Base-by-base conservation (phyloP, 2,113 vertebrate species). In the Pimephales promelas region DNA sequence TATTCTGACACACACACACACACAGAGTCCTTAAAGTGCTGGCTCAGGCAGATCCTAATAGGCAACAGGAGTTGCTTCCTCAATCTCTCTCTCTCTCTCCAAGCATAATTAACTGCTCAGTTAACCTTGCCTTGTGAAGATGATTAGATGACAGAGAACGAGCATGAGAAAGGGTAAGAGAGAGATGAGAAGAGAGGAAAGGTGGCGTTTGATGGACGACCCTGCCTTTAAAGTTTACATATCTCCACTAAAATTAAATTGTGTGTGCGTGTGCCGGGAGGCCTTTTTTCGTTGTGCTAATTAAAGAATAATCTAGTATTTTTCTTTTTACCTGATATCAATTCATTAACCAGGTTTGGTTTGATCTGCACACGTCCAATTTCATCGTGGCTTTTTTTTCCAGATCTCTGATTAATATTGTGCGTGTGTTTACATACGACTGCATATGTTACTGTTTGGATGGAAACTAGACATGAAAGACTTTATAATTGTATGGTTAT, bases 171-270 rank as follows among this genome's bases (percentile, higher is more conserved):
- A 47, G 66, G 43, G 47, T 9, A 73, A 83, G 59, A 45, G 36
- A 70, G 80, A 86, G 84, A 86, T 82, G 52, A 79, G 80, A 84
- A 57, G 64, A 87, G 78, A 68, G 54, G 59, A 77, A 81, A 87
- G 79, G 83, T 87, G 24, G 6, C 47, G 20, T 84, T 84, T 82
- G 73, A 73, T 85, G 66, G 54, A 22, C 24, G 34, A 24, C 56
- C 71, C 36, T 73, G 73, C 79, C 83, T 87, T 87, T 82, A 82
- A 84, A 84, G 79, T 87, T 81, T 18, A 84, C 62, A 64, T 79
- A 78, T 84, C 83, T 84, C 45, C 66, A 84, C 28, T 43, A 22
- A 14, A 47, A 47, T 71, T 20, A 82, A 82, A 81, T 81, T 34
- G 54, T 64, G 54, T 11, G 66, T 11, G 66, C 13, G 59, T 11